Base-by-base conservation (phyloP, 2,797 vertebrate species). In the Muraenolepis orangiensis region DNA sequence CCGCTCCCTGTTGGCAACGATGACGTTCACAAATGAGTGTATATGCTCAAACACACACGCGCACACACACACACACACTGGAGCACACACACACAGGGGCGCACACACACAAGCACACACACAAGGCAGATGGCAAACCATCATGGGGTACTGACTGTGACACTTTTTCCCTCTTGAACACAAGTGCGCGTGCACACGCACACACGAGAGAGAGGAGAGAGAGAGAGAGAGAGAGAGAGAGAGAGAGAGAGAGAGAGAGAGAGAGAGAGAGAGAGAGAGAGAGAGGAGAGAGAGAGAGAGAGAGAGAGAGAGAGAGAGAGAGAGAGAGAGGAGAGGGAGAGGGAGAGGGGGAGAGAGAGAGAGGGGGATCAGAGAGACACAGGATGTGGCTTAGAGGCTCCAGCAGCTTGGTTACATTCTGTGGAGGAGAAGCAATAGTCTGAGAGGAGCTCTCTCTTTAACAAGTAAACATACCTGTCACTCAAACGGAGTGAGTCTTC, bases 391-490 rank as follows among this genome's bases (percentile, higher is more conserved):
- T 90, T 87, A 90, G 84, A 87, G 90, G 87, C 88, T 86, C 83
- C 85, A 87, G 89, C 82, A 84, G 86, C 86, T 84, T 75, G 87
- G 83, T 89, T 91, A 88, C 88, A 91, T 90, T 90, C 91, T 90
- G n/a, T n/a, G 90, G 85, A 82, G 82, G 76, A 87, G 88, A 88
- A 86, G 84, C 89, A 88, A 87, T 86, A 87, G 26, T 89, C 83
- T 87, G 82, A 86, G 81, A 57, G n/a, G 7, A 11, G 80, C 80
- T 84, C 70, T 30, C 76, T 84, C 85, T 85, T 81, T 72, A 79
- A 90, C 87, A 90, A 90, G 86, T 85, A 88, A 87, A 86, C 80
- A 76, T 81, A 91, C 83, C 88, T 91, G 89, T 88, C 91, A 92
- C 83, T 91, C 90, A 91, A 87, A 84, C 6, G 6, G 32, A 3